phyloP scores from a whole-genome alignment of 2,113 vertebrate genomes.

The Catharus bicknelli region DNA sequence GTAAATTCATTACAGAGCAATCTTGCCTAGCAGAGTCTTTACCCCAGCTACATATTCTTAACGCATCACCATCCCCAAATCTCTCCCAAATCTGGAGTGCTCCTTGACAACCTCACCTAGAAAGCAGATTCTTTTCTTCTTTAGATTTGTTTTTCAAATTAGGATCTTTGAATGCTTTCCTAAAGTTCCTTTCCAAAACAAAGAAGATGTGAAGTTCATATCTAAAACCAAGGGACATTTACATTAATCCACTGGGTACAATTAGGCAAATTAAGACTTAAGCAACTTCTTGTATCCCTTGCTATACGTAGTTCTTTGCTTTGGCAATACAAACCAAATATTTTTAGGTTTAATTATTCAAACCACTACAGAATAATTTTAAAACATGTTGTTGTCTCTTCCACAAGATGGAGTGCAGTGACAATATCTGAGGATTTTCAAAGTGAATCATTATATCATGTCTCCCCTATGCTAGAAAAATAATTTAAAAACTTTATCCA shows the following conservation, averaged over 20 bases:
- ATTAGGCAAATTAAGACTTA: neutral
- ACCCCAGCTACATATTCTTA: neutral
- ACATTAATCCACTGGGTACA: neutral
- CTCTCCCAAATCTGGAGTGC: neutral
- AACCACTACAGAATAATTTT: neutral
- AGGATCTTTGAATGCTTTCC: neutral
- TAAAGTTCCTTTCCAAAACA: neutral
- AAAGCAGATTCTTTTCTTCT: neutral
- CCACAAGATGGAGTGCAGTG: slow-evolving; percentile 57
- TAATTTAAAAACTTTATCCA: neutral
- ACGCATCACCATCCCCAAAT: neutral
- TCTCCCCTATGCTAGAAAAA: neutral
- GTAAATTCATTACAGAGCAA: neutral
- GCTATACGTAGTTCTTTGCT: neutral
- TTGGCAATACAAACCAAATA: neutral
- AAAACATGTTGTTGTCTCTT: slow-evolving; percentile 29
- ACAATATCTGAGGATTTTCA: slow-evolving; percentile 43
- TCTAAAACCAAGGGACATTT: neutral
- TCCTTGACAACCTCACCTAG: neutral
- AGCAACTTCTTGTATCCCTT: neutral
- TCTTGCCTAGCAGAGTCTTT: neutral
- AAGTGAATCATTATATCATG: slow-evolving; percentile 17
- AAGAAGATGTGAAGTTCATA: neutral
- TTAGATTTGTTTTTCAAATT: neutral
- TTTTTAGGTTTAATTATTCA: slow-evolving; percentile 13